Evolutionary conservation across 1,140 invertebrate genomes (phyloP).

Genomic region (Drosophila insularis): DNA sequence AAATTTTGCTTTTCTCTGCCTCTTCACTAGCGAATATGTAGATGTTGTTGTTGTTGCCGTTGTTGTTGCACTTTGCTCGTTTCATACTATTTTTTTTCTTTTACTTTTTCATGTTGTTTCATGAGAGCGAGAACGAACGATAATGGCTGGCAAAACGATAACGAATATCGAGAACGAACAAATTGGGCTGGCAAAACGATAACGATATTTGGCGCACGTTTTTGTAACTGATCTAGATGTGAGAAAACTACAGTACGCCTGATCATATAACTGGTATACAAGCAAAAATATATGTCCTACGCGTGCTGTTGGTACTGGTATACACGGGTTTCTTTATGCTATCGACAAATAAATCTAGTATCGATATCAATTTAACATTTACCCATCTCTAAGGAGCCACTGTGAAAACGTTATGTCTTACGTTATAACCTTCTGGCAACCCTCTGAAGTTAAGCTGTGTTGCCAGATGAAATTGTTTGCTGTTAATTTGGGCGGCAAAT

Average conservation of each 20-base stretch:
- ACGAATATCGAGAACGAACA: not conserved
- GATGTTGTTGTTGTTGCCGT: slow-evolving; percentile 32
- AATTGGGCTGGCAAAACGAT: no score
- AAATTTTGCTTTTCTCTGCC: not conserved
- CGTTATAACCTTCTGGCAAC: no score
- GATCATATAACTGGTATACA: no score
- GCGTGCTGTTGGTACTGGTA: no score
- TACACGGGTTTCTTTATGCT: not conserved
- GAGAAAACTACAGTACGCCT: no score
- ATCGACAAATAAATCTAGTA: not conserved
- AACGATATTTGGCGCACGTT: no score
- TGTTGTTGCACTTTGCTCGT: slow-evolving; percentile 57
- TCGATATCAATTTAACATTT: no score
- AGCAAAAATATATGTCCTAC: no score
- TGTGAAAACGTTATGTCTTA: no score
- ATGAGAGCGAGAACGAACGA: slow-evolving; percentile 34
- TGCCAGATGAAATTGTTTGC: slow-evolving; percentile 15
- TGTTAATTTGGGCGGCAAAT: not conserved
- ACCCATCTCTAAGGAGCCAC: no score
- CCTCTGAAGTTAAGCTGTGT: not conserved
- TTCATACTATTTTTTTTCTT: slow-evolving; percentile 58
- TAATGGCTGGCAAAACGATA: slow-evolving; percentile 72
- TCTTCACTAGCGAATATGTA: slow-evolving; percentile 17
- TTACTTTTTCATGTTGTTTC: slow-evolving; percentile 51
- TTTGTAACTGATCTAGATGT: no score